These are phyloP conservation scores for Lochmaea capreae DNA, from an alignment of 2,888 invertebrate genomes.

Conservation along the genomic window DNA sequence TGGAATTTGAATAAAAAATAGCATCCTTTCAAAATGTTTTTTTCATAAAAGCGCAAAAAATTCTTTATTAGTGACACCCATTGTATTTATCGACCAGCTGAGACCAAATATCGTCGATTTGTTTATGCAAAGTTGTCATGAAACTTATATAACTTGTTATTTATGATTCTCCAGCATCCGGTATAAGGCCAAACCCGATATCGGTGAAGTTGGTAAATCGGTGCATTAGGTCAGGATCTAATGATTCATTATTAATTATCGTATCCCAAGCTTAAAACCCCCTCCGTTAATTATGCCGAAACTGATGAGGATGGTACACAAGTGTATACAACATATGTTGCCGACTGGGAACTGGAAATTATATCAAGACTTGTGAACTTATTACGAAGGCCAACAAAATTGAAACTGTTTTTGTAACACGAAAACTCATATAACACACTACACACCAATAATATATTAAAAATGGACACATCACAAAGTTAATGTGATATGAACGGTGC, in stretches of 20 bases:
- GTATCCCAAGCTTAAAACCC: neutral
- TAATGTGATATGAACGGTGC: too few species aligned
- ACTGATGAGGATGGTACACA: constrained; percentile 1
- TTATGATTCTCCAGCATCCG: neutral
- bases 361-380: neutral
- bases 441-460: too few species aligned
- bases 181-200: neutral
- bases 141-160: constrained; percentile 3
- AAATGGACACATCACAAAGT: too few species aligned
- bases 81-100: neutral
- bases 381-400: too few species aligned
- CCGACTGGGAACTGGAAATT: neutral
- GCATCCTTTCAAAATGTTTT: too few species aligned
- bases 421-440: too few species aligned
- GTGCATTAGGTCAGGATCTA: neutral
- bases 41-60: too few species aligned
- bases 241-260: neutral
- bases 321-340: neutral
- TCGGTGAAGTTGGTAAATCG: neutral
- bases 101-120: too few species aligned
- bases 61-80: neutral
- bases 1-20: too few species aligned
- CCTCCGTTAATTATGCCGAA: neutral
- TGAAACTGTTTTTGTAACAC: too few species aligned
- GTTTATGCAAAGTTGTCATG: neutral